Base-by-base conservation (phyloP, 2,797 vertebrate genomes). In the Labeo calbasu region DNA sequence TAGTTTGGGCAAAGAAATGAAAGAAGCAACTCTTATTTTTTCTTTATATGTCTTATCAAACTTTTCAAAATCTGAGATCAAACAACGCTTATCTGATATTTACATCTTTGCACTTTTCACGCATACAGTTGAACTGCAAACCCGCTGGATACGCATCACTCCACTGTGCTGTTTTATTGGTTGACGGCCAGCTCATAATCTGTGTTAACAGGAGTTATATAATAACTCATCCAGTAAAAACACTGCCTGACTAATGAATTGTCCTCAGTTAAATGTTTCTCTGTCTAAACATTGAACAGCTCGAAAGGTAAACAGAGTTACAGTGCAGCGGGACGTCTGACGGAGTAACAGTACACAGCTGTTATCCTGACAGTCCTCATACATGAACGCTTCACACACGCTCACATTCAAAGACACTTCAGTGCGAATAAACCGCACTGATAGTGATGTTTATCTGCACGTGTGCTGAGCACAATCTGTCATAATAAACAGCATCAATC, bases 181-280 rank as follows among this genome's bases (percentile, higher is more conserved):
- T 53, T 65, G 28, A 25, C 46, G 19, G 81, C 81, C 71, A 82
- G 59, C 59, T 65, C 59, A 82, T 75, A 82, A 75, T 82, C 81
- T 19, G 25, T 82, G 81, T 82, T 82, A 82, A 82, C 46, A 1
- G 46, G 59, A 82, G 81, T 75, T 66, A 75, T 63, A 65, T 82
- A 75, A 82, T 82, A 75, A 82, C 70, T 82, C 57, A 73, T 61
- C 57, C 70, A 65, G 57, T 75, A 23, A 65, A 73, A 75, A 75
- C 81, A 75, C 57, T 13, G 81, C 57, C 59, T 82, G 81, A 82
- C 57, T 82, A 75, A 82, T 75, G 81, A 65, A 82, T 53, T 75
- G 70, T 63, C 43, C 57, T 82, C 57, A 63, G 80, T 73, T 73
- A 73, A 82, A 65, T 63, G 69, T 82, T 75, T 82, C 70, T 82